Percentiles rank a stretch among this genome's conserved stretches.
These are phyloP conservation scores for Parapristionchus giblindavisi DNA, from an alignment of 2,888 invertebrate genomes.

Conservation along the genomic window DNA sequence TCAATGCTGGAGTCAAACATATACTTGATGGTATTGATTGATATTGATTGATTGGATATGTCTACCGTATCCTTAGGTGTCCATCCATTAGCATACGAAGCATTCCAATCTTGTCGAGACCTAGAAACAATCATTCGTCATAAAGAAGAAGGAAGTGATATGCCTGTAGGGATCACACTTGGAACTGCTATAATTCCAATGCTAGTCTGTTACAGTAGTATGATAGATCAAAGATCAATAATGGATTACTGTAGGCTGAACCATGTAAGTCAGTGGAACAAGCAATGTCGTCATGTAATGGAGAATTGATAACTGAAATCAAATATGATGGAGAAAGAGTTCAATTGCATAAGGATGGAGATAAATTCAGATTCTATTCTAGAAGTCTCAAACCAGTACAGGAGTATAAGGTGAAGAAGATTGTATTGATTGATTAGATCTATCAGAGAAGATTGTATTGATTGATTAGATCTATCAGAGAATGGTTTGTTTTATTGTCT, in stretches of 20 bases:
- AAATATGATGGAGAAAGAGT: constrained; percentile 97
- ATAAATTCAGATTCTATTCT: constrained; percentile 87
- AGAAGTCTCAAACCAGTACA: constrained; percentile 79
- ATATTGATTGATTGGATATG: background rate
- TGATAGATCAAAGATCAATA: background rate
- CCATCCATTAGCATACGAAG: constrained; percentile 85
- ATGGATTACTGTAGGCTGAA: constrained; percentile 77
- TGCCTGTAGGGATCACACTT: constrained; percentile 76
- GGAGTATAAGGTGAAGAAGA: constrained; percentile 74
- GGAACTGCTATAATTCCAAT: constrained; percentile 93
- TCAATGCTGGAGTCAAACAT: constrained; percentile 90
- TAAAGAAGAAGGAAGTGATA: constrained; percentile 57
- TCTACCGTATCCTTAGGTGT: constrained; percentile 75
- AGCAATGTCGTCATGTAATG: constrained; percentile 89
- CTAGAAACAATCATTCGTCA: constrained; percentile 44
- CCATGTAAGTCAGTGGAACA: constrained; percentile 89
- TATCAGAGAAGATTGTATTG: no score
- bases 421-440: no score
- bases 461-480: no score
- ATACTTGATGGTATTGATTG: constrained; percentile 74
- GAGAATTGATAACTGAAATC: constrained; percentile 90
- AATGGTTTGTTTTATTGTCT: no score
- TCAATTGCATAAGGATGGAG: constrained; percentile 88
- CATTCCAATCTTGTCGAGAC: constrained; percentile 75
- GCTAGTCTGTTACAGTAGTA: constrained; percentile 78